A percentile compares a stretch with the other conserved stretches of the same genome.
Conservation (phyloP, 1,140 invertebrate genomes). For the Notospermus geniculatus region DNA sequence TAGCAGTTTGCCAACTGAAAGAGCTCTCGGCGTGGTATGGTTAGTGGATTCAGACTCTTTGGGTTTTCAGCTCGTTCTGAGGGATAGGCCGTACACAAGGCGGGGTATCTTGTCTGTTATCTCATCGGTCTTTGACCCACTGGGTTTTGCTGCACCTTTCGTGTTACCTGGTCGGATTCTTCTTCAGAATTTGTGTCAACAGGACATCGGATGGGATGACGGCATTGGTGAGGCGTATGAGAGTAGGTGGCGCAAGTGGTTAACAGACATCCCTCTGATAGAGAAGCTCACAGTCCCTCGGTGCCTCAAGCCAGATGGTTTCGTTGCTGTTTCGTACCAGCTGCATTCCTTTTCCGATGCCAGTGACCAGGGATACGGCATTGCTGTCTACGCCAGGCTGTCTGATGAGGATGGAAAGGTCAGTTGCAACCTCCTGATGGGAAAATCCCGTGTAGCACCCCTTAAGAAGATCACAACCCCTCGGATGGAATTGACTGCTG, state of each 20-base stretch:
- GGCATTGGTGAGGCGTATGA: too few species aligned
- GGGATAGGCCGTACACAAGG: slow-evolving; percentile 5
- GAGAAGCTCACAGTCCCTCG: too few species aligned
- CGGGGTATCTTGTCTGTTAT: slow-evolving; percentile 18
- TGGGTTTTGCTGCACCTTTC: slow-evolving; percentile 19
- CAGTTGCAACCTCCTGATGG: not conserved
- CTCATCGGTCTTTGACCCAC: slow-evolving; percentile 18
- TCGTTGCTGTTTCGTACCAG: not conserved
- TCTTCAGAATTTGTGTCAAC: slow-evolving; percentile 15
- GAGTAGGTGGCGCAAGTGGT: too few species aligned
- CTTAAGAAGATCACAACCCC: not conserved
- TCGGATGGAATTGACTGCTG: not conserved
- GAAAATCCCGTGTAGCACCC: not conserved
- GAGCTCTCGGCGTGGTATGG: slow-evolving; percentile 13
- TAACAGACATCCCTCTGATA: too few species aligned
- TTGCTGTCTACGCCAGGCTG: not conserved
- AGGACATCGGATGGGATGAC: too few species aligned
- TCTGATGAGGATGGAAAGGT: not conserved
- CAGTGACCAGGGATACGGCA: not conserved
- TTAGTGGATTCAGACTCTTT: slow-evolving; percentile 11
- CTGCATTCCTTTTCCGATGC: slow-evolving; percentile 1
- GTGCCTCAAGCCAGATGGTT: too few species aligned
- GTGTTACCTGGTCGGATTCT: slow-evolving; percentile 13
- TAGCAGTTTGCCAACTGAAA: slow-evolving; percentile 4
- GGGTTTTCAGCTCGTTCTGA: not conserved